Base-by-base conservation (phyloP, 2,797 vertebrate species). In the Falco novaeseelandiae region DNA sequence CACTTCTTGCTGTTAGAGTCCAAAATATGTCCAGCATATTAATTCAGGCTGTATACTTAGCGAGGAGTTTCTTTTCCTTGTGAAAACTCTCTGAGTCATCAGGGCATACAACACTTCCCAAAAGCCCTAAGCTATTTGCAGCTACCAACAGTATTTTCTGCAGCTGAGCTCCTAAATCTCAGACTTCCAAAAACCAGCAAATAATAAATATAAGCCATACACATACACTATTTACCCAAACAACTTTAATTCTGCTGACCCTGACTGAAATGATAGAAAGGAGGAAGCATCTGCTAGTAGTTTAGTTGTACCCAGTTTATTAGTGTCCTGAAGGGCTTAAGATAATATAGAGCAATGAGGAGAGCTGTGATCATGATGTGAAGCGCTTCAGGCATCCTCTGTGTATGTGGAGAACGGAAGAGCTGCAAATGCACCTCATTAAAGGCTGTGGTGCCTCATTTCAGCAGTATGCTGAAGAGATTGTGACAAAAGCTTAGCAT, bases 321-420 rank as follows among this genome's bases (percentile, higher is more conserved):
- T 90, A 90, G 61, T 77, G 48, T 86, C 74, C 89, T 89, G 49
- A 91, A 94, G 61, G 61, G 26, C 16, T 86, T 67, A 72, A 93
- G 87, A 65, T 72, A 69, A 78, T 57, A 81, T 4, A 29, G 76
- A 91, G 69, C 51, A 78, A 86, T 54, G 26, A 69, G 54, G 27
- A 83, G 87, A 86, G 82, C 49, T 55, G 51, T 83, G 87, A 74
- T 26, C 95, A 79, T 61, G 57, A 80, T 71, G 22, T 83, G 72
- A 92, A 73, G 34, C 21, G 72, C 65, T 95, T 81, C 72, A 62
- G 79, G 72, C 82, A 36, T 65, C 54, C 38, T 74, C 69, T 65
- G 52, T 18, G 5, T 93, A 14, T n/a, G 8, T 29, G 30, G 17
- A 86, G 84, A 91, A 95, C 78, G n/a, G 26, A 65, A 89, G 42